Base-by-base conservation (phyloP, 2,888 invertebrate species). In the Prenolepis imparis region DNA sequence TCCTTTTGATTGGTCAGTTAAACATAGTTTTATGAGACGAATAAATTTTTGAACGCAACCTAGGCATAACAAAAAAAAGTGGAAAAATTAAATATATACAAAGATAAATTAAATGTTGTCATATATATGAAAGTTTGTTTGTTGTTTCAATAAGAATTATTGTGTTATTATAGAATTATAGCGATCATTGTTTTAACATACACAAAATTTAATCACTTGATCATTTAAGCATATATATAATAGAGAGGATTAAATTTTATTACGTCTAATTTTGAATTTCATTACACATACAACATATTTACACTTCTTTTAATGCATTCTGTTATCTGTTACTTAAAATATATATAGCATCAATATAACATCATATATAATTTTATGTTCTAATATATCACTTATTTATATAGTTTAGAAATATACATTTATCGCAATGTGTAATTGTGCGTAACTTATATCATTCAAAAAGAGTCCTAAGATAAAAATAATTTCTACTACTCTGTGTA, bases 161-260 rank as follows among this genome's bases (percentile, higher is more conserved):
- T n/a, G 6, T 48, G 52, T 8, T 48, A n/a, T 52, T 52, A 52
- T n/a, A 52, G 15, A 4, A 6, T n/a, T 52, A n/a, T n/a, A 52
- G n/a, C 2, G 8, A 52, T 52, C 52, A 52, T 52, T 52, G 52
- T 3, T 3, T 48, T 18, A 52, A 52, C n/a, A n/a, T 2, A 52
- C n/a, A 52, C 5, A 48, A 8, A 52, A 52, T 52, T 52, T 6
- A 52, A 52, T 48, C 5, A 48, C 1, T 48, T 48, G 18, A 18
- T 48, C n/a, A n/a, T n/a, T 52, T 52, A 52, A 52, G n/a, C 8
- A 52, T n/a, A 48, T 48, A 48, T 18, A 0, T 18, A 0, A 48
- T 52, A 52, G n/a, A 52, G n/a, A 52, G n/a, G n/a, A 52, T 52
- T n/a, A 52, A 48, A 52, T 52, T n/a, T 52, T 52, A 52, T 52